phyloP scores from a whole-genome alignment of 2,888 invertebrate genomes.

The Minunthozetes semirufus region DNA sequence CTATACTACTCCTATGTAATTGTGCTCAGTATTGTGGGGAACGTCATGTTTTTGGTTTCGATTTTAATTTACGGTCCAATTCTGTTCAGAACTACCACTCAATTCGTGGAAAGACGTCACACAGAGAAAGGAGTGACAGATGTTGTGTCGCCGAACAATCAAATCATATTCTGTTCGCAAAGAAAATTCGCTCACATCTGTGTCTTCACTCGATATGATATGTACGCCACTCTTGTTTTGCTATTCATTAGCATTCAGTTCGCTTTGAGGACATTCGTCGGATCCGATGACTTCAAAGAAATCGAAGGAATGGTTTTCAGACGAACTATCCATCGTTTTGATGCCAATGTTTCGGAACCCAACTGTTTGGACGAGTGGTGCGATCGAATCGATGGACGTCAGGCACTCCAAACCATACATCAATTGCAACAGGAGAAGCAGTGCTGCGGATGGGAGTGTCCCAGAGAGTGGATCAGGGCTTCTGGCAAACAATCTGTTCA shows the following conservation, averaged over 20 bases:
- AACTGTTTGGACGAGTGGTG: not conserved
- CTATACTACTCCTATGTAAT: constrained; percentile 19
- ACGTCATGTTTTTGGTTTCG: not conserved
- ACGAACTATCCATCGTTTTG: not conserved
- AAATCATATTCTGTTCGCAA: not conserved
- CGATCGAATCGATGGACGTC: not conserved
- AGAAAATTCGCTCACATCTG: not conserved
- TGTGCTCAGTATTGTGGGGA: not conserved
- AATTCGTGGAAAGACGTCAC: not conserved
- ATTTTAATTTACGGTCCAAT: not conserved
- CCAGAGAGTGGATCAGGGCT: not conserved
- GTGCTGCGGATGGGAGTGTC: not conserved
- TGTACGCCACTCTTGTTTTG: not conserved
- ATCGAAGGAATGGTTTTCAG: not conserved
- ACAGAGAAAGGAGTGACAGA: not conserved
- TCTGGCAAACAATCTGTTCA: not conserved
- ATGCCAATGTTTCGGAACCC: not conserved
- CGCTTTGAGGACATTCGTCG: not conserved
- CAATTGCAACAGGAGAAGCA: not conserved
- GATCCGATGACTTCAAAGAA: not conserved
- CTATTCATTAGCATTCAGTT: not conserved
- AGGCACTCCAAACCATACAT: not conserved
- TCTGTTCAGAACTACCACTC: not conserved
- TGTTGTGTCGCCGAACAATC: not conserved
- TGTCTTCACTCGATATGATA: constrained; percentile 5